Base-by-base conservation (phyloP, 2,797 vertebrate species). In the Ptychobarbus kaznakovi region DNA sequence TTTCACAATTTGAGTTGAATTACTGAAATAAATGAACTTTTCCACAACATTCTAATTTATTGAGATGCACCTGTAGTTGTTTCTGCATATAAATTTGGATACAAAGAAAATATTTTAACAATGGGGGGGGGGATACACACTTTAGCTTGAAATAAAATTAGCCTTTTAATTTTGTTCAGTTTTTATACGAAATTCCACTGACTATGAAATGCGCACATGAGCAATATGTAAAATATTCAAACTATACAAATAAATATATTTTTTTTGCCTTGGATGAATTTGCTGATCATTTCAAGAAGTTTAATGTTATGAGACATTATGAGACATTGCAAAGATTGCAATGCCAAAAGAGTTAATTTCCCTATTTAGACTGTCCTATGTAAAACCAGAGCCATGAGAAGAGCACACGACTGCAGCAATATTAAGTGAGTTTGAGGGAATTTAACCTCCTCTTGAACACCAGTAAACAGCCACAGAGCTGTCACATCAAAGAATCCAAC, bases 401-500 rank as follows among this genome's bases (percentile, higher is more conserved):
- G 18, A 42, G 9, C 18, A 20, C 22, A 44, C n/a, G 6, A 25
- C 51, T 20, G 12, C 81, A 80, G 44, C 3, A 87, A 46, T 63
- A 38, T 81, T 58, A 75, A 68, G 42, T 25, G 49, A 85, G 11
- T 42, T 40, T 53, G 35, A 68, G 16, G 63, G 44, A 56, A 15
- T 40, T 65, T 12, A 76, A 82, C 72, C 35, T 46, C 15, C 20
- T 74, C 20, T 38, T 78, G 32, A 69, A 84, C 72, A 84, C 51
- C 63, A 78, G 65, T 13, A 51, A 81, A 81, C 25, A 18, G 51
- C 70, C 78, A 84, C 58, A 65, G 46, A 87, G 49, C 42, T 63
- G 53, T 76, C 70, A 49, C 70, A 76, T 81, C 84, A 80, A 73
- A 75, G 61, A 38, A 40, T 80, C 42, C 18, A 58, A 46, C 40